Base-by-base conservation (phyloP, 2,888 invertebrate genomes). In the Sesia bembeciformis region DNA sequence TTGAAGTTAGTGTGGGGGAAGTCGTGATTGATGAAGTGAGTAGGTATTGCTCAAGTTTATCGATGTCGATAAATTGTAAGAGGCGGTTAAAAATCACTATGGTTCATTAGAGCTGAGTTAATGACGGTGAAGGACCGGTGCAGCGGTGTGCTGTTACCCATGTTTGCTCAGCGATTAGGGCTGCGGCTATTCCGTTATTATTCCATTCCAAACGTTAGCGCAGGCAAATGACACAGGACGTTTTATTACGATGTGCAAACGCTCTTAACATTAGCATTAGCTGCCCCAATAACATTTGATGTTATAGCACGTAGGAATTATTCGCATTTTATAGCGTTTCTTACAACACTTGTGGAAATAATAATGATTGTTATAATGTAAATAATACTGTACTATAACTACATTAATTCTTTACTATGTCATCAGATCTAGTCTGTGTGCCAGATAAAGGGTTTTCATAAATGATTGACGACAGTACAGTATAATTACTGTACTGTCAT, bases 141-240 rank as follows among this genome's bases (percentile, higher is more conserved):
- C 50, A 46, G 46, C 23, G 23, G 4, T 49, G 52, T 40, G 5
- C 51, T 40, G 56, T 43, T 42, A 46, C 43, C 46, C 7, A 43
- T 61, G 55, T 61, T 63, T 60, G 55, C 56, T 54, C 46, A 54
- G 49, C 57, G 56, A 62, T 63, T 60, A 60, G 57, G 52, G 57
- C 52, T 53, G 49, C 52, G 23, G 5, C 54, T 2, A 57, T 55
- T 51, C 56, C 57, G 58, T 61, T 60, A 60, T 58, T 58, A 60
- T 60, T 64, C 61, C 60, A 61, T 51, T 52, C 23, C 23, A 46
- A 46, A 46, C n/a, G 46, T 46, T 53, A 54, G 53, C 42, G 7
- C 46, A 54, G 52, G 54, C 55, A 58, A 59, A 59, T 53, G 46
- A 52, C 52, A 43, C 58, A 43, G 52, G 55, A 52, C 43, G 52